Evolutionary conservation across 2,797 vertebrate genomes (phyloP), one percentile per base, ranked within the genome.

Genomic region (Microctenopoma lineatum): DNA sequence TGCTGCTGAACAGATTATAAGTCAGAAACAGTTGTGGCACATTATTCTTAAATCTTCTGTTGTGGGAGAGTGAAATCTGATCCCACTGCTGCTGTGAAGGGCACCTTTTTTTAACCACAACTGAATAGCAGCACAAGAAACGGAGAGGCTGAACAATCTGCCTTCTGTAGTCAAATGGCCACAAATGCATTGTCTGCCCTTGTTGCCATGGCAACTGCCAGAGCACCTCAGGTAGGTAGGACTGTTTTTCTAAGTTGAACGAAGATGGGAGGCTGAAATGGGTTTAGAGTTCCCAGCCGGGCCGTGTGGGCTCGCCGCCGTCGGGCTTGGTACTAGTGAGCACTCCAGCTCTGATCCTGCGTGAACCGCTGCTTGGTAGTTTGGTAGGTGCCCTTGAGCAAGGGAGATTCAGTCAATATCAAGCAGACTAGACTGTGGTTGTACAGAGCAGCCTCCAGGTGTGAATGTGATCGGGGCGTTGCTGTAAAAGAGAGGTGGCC

Each of bases 161-260:
- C 39, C 59, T 44, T 50, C 54, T 55, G 38, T 56, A 48, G 77
- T 77, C 41, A 3, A 77, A 39, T 29, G 71, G 74, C 72, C 32
- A 71, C 66, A 0, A 39, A 73, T 64, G 66, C 53, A 79, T 83
- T 80, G 83, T 86, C 86, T 91, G 78, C 87, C 79, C 66, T 46
- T 55, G 86, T 91, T 88, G 80, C 87, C 79, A 89, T 77, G 80
- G 88, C 61, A 89, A 91, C 90, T 81, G 72, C 57, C 0, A 4
- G 67, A 73, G 74, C 70, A 61, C 66, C 66, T 77, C 77, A 78
- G 77, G 73, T 59, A 64, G 50, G 59, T 74, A 67, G 59, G 34
- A 36, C 57, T 63, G 63, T 27, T 51, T 62, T 25, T 39, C 16
- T 9, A 59, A 39, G 34, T 34, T 26, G 9, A 75, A 14, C 0